A percentile compares a stretch with the other conserved stretches of the same genome.
Conservation (phyloP, 2,797 vertebrate genomes). For the Hyperoplus immaculatus region DNA sequence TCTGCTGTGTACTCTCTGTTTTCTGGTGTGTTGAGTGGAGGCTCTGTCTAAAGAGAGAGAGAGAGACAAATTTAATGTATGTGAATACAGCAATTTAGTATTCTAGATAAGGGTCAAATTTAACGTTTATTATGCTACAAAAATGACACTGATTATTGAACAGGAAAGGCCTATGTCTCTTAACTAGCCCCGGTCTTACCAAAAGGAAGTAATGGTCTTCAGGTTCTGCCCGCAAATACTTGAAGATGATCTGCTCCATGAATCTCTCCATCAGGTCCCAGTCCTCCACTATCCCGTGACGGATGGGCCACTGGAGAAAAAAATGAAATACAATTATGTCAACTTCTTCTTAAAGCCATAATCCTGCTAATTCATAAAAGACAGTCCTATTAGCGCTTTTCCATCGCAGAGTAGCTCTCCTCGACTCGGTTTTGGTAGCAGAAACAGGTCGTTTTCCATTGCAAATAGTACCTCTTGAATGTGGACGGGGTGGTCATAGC, state of each 20-base stretch:
- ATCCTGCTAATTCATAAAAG: background rate
- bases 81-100: background rate
- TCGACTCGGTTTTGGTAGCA: no score
- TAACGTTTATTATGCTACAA: no score
- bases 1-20: slow-evolving; percentile 96
- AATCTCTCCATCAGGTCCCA: slow-evolving; percentile 99
- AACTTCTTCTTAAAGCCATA: background rate
- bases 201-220: slow-evolving; percentile 98
- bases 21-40: slow-evolving; percentile 94
- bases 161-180: background rate
- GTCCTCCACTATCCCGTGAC: slow-evolving; percentile 97
- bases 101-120: background rate
- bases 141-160: background rate
- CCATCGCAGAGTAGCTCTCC: no score
- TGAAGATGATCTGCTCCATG: slow-evolving; percentile 99
- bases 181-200: slow-evolving; percentile 78
- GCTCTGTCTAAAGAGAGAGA: slow-evolving; percentile 89
- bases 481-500: no score
- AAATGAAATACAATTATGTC: background rate
- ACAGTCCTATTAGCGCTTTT: no score
- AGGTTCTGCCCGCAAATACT: slow-evolving; percentile 97
- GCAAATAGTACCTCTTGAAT: no score
- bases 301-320: slow-evolving; percentile 92
- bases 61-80: background rate
- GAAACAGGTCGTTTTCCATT: no score